Evolutionary conservation across 2,797 vertebrate species (phyloP), one percentile per base, ranked within the genome.

Genomic region (Anguilla megastoma): DNA sequence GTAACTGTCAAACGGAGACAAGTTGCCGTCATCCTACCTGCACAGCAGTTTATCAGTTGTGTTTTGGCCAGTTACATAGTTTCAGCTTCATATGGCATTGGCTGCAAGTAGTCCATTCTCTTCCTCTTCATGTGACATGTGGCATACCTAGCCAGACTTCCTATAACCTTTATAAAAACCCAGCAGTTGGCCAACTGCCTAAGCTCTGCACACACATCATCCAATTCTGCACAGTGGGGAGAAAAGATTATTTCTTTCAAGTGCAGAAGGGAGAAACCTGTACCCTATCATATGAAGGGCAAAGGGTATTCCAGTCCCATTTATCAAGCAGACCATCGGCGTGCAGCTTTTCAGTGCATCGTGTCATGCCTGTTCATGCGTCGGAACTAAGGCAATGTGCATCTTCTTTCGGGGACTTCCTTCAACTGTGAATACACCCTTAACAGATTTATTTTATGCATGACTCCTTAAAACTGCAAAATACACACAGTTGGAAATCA

Each of bases 121-220:
- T 21, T 10, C 14, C 66, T 16, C 71, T 76, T 12, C 27, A 74
- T 74, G 69, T 76, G 71, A 36, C 30, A 36, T 76, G 9, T 4
- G 71, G 36, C 71, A 50, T 9, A 21, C 76, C 41, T 24, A 8
- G 36, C 7, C 33, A 79, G 74, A 79, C 74, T 79, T 36, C 45
- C 18, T 82, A 48, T 82, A 45, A 82, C 36, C 79, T n/a, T 50
- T 82, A 24, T 45, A 82, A 82, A 82, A 50, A 50, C 41, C 79
- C 79, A n/a, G 21, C 45, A 18, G 14, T 50, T 12, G 12, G 16
- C 79, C 41, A 18, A 21, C 41, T n/a, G 21, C 79, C 45, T 48
- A 21, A 48, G 41, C 21, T 9, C 45, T 30, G 5, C 45, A n/a
- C 45, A 82, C 79, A 82, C 18, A 82, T 48, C 33, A 48, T 21